Conservation (phyloP, 2,888 invertebrate genomes). For the Schizaphis graminum region DNA sequence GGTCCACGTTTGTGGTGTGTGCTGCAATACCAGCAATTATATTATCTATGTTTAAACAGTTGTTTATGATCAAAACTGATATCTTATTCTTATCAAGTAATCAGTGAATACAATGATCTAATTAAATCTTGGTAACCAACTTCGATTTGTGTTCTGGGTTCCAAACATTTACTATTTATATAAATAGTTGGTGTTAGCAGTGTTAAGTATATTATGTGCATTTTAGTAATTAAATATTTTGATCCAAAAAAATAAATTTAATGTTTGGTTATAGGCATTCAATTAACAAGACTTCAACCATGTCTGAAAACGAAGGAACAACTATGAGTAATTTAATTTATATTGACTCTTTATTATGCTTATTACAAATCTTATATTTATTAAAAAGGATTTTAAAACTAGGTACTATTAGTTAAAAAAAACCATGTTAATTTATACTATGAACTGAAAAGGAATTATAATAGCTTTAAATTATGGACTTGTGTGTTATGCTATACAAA, state of each 20-base stretch:
- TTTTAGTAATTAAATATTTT: neutral
- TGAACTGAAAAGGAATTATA: neutral
- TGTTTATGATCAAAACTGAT: conserved; percentile 19
- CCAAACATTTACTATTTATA: neutral
- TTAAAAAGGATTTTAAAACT: neutral
- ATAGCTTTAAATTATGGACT: neutral
- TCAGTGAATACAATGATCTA: neutral
- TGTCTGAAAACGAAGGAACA: conserved; percentile 60
- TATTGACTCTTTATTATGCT: neutral
- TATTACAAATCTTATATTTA: neutral
- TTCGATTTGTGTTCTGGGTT: neutral
- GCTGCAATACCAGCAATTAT: no score
- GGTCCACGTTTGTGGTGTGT: no score
- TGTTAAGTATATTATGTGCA: conserved; percentile 29
- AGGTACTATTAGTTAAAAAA: neutral
- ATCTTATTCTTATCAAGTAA: conserved; percentile 47
- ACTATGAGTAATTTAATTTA: conserved; percentile 51
- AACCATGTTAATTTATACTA: neutral
- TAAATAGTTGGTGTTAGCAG: neutral
- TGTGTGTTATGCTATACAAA: neutral
- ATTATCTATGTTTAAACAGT: conserved; percentile 22
- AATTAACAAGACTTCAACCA: conserved; percentile 43
- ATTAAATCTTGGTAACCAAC: neutral
- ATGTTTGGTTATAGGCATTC: conserved; percentile 51
- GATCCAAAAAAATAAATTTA: neutral